Conservation (phyloP, 2,797 vertebrate genomes). For the Poecilia picta region DNA sequence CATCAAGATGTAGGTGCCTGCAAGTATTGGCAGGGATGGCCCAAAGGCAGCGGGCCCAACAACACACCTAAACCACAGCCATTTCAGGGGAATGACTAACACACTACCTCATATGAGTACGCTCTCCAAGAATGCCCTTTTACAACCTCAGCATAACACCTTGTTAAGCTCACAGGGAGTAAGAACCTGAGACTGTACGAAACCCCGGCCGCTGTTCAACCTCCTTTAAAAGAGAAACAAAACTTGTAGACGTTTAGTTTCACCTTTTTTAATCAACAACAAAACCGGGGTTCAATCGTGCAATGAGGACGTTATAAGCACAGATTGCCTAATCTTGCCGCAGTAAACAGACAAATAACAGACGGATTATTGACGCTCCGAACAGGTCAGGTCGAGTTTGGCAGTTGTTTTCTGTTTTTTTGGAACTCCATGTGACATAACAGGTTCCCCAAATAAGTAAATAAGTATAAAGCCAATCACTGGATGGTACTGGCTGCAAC, state of each 20-base stretch:
- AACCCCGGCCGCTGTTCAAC: constrained; percentile 42
- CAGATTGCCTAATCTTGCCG: constrained; percentile 42
- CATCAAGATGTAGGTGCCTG: constrained; percentile 41
- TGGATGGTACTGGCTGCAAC: too few relatives aligned
- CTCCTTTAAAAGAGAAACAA: constrained; percentile 10
- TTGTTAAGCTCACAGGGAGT: constrained; percentile 11
- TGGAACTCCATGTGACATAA: too few relatives aligned
- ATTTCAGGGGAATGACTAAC: constrained; percentile 53
- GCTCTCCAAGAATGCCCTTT: constrained; percentile 56
- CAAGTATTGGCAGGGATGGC: constrained; percentile 62
- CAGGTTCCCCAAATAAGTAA: neutral
- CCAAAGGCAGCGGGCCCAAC: constrained; percentile 40
- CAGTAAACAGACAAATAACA: constrained; percentile 59
- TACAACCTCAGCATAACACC: constrained; percentile 33
- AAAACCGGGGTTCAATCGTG: constrained; percentile 43
- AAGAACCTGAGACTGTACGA: constrained; percentile 38
- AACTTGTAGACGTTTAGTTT: neutral
- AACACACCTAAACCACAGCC: constrained; percentile 55
- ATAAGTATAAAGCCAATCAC: neutral
- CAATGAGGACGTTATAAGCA: constrained; percentile 45
- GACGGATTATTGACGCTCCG: constrained; percentile 38
- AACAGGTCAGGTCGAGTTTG: constrained; percentile 40
- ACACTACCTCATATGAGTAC: constrained; percentile 38
- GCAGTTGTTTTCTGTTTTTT: constrained; percentile 9
- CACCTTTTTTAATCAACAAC: neutral